Percentiles rank a stretch among this genome's conserved stretches.
Evolutionary conservation across 2,113 vertebrate genomes (phyloP).

Genomic region (Apteryx mantelli): DNA sequence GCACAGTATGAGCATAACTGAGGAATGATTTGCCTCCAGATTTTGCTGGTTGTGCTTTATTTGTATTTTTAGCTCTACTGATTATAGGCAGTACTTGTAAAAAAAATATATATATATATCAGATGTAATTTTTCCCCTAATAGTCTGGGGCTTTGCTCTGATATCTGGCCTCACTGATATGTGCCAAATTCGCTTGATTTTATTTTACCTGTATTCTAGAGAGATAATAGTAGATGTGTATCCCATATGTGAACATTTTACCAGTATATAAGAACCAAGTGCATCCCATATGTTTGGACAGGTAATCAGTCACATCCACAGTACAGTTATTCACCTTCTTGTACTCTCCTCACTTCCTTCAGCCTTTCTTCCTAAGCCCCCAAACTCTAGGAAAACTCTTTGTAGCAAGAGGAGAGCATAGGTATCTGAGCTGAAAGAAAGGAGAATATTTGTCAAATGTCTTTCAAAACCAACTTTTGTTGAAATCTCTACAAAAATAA

Average conservation of each 20-base stretch:
- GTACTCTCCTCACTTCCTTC: not conserved
- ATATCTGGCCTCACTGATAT: not conserved
- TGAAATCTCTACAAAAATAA: not conserved
- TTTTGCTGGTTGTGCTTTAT: not conserved
- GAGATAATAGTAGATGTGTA: not conserved
- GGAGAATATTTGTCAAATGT: not conserved
- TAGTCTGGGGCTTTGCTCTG: not conserved
- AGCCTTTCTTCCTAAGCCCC: not conserved
- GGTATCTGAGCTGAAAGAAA: not conserved
- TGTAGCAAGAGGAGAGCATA: not conserved
- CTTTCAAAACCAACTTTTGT: not conserved
- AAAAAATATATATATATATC: not conserved
- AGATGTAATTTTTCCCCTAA: not conserved
- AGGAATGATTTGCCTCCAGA: rapidly evolving
- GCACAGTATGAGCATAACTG: not conserved
- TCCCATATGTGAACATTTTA: not conserved
- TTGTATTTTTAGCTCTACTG: not conserved
- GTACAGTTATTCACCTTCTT: not conserved
- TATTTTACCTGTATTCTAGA: not conserved
- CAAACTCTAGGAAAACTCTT: not conserved
- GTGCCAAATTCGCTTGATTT: not conserved
- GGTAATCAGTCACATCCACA: not conserved
- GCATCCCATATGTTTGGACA: not conserved
- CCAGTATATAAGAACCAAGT: not conserved
- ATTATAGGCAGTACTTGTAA: not conserved